Percentiles rank a stretch among this genome's conserved stretches.
Evolutionary conservation across 1,140 invertebrate genomes (phyloP).

Genomic region (Habropoda laboriosa): DNA sequence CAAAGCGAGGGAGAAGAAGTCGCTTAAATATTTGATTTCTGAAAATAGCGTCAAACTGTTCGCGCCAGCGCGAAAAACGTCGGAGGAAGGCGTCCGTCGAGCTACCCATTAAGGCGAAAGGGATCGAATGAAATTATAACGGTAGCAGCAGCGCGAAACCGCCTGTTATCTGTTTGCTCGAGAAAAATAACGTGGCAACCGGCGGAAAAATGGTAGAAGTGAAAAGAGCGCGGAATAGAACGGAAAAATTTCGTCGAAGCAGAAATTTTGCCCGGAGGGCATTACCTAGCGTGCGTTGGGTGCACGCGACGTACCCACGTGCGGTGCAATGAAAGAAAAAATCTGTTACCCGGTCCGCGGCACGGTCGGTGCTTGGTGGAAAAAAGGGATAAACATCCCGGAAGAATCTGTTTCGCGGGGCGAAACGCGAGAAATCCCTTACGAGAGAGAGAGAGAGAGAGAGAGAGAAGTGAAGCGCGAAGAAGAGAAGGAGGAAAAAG

Average conservation of each 20-base stretch:
- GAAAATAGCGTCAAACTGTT: no score
- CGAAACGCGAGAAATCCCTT: slow-evolving; percentile 16
- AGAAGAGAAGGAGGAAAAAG: background rate
- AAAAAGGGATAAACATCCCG: background rate
- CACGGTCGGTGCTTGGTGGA: background rate
- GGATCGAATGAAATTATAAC: slow-evolving; percentile 8
- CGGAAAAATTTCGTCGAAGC: background rate
- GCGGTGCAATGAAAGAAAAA: slow-evolving; percentile 12
- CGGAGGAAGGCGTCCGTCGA: no score
- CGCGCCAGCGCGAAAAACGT: no score
- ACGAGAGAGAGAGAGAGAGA: background rate
- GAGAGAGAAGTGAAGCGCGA: background rate
- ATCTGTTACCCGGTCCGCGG: background rate
- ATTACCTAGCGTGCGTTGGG: background rate
- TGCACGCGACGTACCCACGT: slow-evolving; percentile 51
- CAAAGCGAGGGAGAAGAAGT: background rate
- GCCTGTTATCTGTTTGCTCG: background rate
- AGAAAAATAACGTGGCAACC: background rate
- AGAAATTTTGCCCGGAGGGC: background rate
- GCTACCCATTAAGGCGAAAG: no score
- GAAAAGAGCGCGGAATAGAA: no score
- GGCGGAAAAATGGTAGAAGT: background rate
- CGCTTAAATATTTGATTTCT: slow-evolving; percentile 8
- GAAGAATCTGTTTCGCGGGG: slow-evolving; percentile 27
- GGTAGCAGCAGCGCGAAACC: background rate